These are phyloP conservation scores for Polyergus mexicanus DNA, from an alignment of 1,140 invertebrate genomes.

Conservation along the genomic window DNA sequence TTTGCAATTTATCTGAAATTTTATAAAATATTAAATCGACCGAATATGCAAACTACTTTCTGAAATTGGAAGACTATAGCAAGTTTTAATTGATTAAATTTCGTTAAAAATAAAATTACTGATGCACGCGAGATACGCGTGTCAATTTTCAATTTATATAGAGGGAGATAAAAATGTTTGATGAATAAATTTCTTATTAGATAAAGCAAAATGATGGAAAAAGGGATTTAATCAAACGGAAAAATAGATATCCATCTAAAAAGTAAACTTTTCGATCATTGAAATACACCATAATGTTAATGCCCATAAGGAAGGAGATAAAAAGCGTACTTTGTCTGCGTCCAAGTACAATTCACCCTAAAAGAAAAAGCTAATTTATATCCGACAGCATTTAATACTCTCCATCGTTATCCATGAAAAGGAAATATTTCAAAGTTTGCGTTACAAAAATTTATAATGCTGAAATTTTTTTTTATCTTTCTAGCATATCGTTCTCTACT, in stretches of 20 bases:
- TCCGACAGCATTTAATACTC: conserved; percentile 45
- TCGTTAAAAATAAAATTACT: background rate
- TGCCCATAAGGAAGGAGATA: conserved; percentile 20
- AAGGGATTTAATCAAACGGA: conserved; percentile 43
- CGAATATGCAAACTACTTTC: background rate
- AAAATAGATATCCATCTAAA: conserved; percentile 28
- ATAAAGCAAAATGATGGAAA: background rate
- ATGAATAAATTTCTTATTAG: conserved; percentile 14
- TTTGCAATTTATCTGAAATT: background rate
- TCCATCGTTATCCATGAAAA: conserved; percentile 4
- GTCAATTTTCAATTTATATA: background rate
- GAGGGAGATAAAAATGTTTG: background rate
- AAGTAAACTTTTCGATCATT: conserved; percentile 39
- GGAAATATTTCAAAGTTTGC: conserved; percentile 10
- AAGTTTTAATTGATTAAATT: conserved; percentile 3
- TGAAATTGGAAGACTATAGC: background rate
- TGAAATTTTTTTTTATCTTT: background rate
- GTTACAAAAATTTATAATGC: conserved; percentile 15
- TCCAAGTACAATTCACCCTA: conserved; percentile 29
- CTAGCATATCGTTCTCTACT: background rate
- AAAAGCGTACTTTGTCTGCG: conserved; percentile 45
- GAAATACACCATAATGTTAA: conserved; percentile 40
- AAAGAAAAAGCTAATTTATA: conserved; percentile 60
- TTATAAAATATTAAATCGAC: background rate
- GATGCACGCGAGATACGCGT: background rate